phyloP scores from a whole-genome alignment of 2,888 invertebrate species.

The Dioctria rufipes region DNA sequence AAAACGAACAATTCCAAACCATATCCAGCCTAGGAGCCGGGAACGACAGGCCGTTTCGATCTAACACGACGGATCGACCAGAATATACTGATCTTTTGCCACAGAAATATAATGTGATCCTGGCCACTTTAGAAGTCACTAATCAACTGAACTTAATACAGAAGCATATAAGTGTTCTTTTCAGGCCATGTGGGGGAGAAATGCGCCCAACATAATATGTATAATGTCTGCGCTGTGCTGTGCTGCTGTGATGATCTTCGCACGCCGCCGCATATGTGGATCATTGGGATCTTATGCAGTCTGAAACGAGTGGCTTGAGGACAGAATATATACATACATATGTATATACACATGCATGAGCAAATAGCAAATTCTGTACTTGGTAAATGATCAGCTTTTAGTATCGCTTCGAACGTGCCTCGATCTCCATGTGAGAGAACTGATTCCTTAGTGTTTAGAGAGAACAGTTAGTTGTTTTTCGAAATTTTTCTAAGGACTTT shows the following conservation, averaged over 20 bases:
- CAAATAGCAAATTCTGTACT: constrained; percentile 34
- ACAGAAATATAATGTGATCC: constrained; percentile 56
- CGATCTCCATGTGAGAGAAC: constrained; percentile 71
- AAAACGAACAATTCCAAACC: constrained; percentile 56
- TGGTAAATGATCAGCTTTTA: constrained; percentile 64
- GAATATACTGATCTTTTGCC: constrained; percentile 66
- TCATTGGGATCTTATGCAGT: constrained; percentile 15
- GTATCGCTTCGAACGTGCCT: constrained; percentile 72
- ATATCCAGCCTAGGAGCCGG: constrained; percentile 64
- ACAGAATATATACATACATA: background rate
- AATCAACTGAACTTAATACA: constrained; percentile 71
- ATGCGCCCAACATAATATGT: constrained; percentile 38
- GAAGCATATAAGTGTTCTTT: constrained; percentile 36
- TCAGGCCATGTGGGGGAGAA: constrained; percentile 54
- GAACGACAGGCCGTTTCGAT: constrained; percentile 65
- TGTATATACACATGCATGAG: background rate
- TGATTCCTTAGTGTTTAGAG: constrained; percentile 59
- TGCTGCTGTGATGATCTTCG: constrained; percentile 19
- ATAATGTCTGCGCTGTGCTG: background rate
- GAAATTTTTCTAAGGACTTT: constrained; percentile 32
- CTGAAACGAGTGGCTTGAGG: background rate
- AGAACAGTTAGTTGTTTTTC: constrained; percentile 48
- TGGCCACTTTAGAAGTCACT: constrained; percentile 70
- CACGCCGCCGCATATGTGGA: constrained; percentile 15
- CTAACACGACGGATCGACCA: constrained; percentile 70